These are phyloP conservation scores for Anguilla anguilla DNA, from an alignment of 2,797 vertebrate species.

Conservation along the genomic window DNA sequence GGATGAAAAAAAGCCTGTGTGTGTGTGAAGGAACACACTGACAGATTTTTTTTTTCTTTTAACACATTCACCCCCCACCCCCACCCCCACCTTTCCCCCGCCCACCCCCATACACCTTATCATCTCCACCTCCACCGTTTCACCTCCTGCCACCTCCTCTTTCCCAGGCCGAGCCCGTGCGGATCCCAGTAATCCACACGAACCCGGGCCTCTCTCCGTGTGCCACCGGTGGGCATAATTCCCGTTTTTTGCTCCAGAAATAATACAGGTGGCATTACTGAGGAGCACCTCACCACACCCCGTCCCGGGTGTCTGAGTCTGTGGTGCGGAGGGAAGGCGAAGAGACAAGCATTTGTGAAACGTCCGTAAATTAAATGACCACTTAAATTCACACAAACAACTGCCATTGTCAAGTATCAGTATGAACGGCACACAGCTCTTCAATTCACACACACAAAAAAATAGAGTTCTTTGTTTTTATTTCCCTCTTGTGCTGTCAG, in stretches of 20 bases:
- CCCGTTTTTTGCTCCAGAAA: neutral
- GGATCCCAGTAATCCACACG: constrained; percentile 9
- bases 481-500: neutral
- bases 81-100: neutral
- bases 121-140: constrained; percentile 4
- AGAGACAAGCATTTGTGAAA: neutral
- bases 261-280: constrained; percentile 14
- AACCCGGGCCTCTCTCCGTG: neutral
- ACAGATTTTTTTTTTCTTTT: constrained; percentile 13
- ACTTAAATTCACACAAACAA: neutral
- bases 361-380: neutral
- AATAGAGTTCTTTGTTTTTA: neutral
- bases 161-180: neutral
- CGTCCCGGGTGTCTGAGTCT: neutral
- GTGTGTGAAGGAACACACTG: constrained; percentile 14
- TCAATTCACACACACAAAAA: neutral
- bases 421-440: neutral
- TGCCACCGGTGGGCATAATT: constrained; percentile 10
- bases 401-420: neutral
- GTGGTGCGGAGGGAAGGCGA: neutral
- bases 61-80: neutral
- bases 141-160: neutral
- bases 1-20: constrained; percentile 21
- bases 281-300: neutral
- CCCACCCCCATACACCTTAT: neutral